Evolutionary conservation across 2,888 invertebrate genomes (phyloP).

Genomic region (Pachydiplax longipennis): DNA sequence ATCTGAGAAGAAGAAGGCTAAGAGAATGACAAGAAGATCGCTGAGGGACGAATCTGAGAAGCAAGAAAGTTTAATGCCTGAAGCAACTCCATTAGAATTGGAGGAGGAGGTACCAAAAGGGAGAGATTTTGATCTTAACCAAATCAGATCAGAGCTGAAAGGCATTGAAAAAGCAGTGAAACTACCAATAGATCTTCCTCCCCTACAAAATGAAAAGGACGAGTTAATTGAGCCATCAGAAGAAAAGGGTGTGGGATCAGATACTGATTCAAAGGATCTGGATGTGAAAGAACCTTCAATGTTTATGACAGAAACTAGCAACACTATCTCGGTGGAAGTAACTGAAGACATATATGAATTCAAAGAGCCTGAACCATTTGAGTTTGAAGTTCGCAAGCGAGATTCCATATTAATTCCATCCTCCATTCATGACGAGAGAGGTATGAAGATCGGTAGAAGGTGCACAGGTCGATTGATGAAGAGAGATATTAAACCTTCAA

Average conservation of each 20-base stretch:
- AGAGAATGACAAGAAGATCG: conserved; percentile 56
- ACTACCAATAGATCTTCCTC: conserved; percentile 55
- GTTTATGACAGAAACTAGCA: conserved; percentile 46
- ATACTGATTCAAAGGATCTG: conserved; percentile 50
- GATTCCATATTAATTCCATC: neutral
- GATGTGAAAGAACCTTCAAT: conserved; percentile 53
- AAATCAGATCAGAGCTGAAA: conserved; percentile 84
- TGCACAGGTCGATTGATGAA: conserved; percentile 54
- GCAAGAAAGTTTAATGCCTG: conserved; percentile 56
- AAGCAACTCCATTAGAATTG: conserved; percentile 56
- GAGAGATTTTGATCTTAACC: conserved; percentile 82
- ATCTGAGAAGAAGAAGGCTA: conserved; percentile 58
- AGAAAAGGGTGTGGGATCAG: conserved; percentile 49
- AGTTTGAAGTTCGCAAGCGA: conserved; percentile 74
- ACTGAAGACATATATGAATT: conserved; percentile 81
- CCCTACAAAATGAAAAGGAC: conserved; percentile 43
- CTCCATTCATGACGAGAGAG: conserved; percentile 50
- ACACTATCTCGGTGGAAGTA: conserved; percentile 51
- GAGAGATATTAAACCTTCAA: conserved; percentile 45
- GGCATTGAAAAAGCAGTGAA: conserved; percentile 74
- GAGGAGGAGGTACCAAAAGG: conserved; percentile 68
- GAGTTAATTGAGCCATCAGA: conserved; percentile 41
- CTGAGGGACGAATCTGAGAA: conserved; percentile 59
- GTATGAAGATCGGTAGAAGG: conserved; percentile 47
- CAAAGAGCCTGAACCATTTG: conserved; percentile 88